Evolutionary conservation across 2,113 vertebrate genomes (phyloP), one percentile per base, ranked within the genome.

Genomic region (Protobothrops flavoviridis): DNA sequence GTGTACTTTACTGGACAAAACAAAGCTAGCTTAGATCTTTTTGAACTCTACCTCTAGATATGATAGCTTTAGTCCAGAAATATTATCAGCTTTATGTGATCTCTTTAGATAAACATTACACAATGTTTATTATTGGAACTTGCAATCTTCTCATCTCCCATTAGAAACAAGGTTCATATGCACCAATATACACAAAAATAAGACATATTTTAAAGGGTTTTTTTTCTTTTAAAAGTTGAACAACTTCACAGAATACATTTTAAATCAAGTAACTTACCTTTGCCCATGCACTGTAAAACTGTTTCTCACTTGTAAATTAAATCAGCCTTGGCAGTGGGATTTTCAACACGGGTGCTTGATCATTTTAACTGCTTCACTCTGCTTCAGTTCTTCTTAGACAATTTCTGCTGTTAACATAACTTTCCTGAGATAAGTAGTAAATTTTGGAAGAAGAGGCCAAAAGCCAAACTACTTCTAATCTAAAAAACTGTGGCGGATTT

Each of bases 181-280:
- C 17, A 81, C 29, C 9, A 88, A 50, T 17, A 87, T 39, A 59
- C 4, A 43, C 12, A 33, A 88, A 89, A 91, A 90, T 15, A 26
- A 89, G 17, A 39, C 11, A 9, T n/a, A 90, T 26, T 52, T 9
- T 5, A 45, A 90, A 6, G 56, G 29, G 3, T 5, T 61, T 90
- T 90, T 52, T 43, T 17, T 24, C 52, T 90, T 90, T 64, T n/a
- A n/a, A 24, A 64, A 85, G 87, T 6, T 91, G 91, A 94, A 52
- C 57, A 90, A 93, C 95, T 3, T 97, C 97, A 96, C 97, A 96
- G 95, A 81, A 81, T 39, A 43, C 74, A 81, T 43, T 81, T 43
- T 23, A 81, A 81, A 43, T 23, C 17, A 39, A 81, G 33, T 90
- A 56, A 93, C 90, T 92, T 96, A 95, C 96, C 96, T 96, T 61